A percentile compares a stretch with the other conserved stretches of the same genome.
phyloP scores from a whole-genome alignment of 2,888 invertebrate species.

The Meta bourneti region DNA sequence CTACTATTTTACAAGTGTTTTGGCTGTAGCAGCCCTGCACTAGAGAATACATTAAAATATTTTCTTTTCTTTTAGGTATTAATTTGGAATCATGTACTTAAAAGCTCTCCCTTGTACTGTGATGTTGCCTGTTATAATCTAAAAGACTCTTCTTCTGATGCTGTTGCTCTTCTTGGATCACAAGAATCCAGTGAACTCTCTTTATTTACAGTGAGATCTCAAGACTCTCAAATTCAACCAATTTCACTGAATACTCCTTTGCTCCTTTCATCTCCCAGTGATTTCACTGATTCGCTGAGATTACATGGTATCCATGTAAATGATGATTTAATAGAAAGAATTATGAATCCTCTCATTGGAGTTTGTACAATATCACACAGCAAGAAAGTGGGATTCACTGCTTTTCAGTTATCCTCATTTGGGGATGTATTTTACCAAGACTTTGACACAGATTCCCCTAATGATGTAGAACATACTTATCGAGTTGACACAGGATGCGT shows the following conservation, averaged over 20 bases:
- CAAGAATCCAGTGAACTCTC: conserved; percentile 49
- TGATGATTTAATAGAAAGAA: conserved; percentile 19
- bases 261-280: conserved; percentile 48
- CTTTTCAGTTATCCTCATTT: conserved; percentile 61
- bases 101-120: conserved; percentile 62
- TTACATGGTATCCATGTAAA: conserved; percentile 29
- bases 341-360: conserved; percentile 59
- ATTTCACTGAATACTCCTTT: conserved; percentile 49
- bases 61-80: conserved; percentile 48
- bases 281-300: conserved; percentile 56
- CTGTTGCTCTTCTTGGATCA: conserved; percentile 46
- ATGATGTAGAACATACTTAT: conserved; percentile 20
- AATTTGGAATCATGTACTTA: conserved; percentile 66
- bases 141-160: conserved; percentile 8
- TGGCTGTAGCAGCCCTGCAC: not conserved
- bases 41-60: not conserved
- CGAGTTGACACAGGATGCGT: conserved; percentile 50
- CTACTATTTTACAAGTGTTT: too few relatives aligned
- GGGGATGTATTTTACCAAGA: conserved; percentile 75
- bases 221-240: conserved; percentile 47
- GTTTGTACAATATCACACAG: conserved; percentile 37
- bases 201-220: conserved; percentile 31
- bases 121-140: conserved; percentile 9
- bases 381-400: conserved; percentile 42
- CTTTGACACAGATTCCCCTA: not conserved